Evolutionary conservation across 2,113 vertebrate genomes (phyloP).

Genomic region (Dinomys branickii): DNA sequence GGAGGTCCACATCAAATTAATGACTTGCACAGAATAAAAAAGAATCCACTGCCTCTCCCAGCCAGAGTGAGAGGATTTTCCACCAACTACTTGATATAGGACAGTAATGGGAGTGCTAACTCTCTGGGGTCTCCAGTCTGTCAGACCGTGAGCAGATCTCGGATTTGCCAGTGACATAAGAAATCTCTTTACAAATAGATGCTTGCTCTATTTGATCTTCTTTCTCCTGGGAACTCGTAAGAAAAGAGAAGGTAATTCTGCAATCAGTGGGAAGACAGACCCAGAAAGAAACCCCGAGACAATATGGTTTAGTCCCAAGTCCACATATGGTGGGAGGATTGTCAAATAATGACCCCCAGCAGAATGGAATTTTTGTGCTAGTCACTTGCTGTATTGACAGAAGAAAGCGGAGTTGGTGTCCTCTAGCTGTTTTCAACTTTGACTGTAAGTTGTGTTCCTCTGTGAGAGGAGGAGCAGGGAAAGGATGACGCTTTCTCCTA

Average conservation of each 20-base stretch:
- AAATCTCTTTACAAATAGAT: neutral
- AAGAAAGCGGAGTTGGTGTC: neutral
- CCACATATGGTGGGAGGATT: neutral
- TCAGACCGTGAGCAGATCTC: neutral
- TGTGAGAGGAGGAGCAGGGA: neutral
- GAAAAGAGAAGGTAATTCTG: neutral
- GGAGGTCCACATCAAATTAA: neutral
- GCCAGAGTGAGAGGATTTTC: neutral
- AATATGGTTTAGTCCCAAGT: neutral
- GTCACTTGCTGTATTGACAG: neutral
- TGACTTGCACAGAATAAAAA: neutral
- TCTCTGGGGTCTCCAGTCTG: neutral
- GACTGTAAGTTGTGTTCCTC: neutral
- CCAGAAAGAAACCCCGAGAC: neutral
- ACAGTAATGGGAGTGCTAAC: too few relatives aligned
- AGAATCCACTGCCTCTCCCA: neutral
- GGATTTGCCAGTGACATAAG: neutral
- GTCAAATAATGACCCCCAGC: neutral
- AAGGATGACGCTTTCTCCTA: rapidly evolving
- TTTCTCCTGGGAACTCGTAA: neutral
- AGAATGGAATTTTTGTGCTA: neutral
- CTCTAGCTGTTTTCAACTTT: neutral
- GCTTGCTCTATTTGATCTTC: neutral
- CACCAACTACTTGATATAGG: too few relatives aligned
- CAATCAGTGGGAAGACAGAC: neutral